Base-by-base conservation (phyloP, 2,888 invertebrate genomes). In the Brachynemurus nebulosus region DNA sequence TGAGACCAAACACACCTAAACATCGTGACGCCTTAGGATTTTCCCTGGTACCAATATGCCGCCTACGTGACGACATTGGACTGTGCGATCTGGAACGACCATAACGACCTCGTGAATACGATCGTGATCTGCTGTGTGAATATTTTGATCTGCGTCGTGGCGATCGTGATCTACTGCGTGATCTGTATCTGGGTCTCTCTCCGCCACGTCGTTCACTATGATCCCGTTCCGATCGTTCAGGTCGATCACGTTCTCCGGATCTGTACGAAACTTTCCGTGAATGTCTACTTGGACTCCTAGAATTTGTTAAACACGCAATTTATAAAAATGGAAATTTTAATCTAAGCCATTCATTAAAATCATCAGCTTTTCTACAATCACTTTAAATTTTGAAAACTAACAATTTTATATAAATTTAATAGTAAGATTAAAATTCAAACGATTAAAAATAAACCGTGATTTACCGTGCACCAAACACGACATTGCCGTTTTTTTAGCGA, bases 1-100 rank as follows among this genome's bases (percentile, higher is more conserved):
- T 93, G 45, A 97, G 69, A 3, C 96, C 96, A 64, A 97, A 97
- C 9, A 97, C 84, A 14, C 97, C 97, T 40, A 97, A 72, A 60
- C 95, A 96, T 43, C 88, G 74, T 38, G 83, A 85, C 2, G 89
- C 85, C 49, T 82, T 78, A 0, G 95, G 95, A 60, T 88, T 83
- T 56, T 91, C 89, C 64, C 86, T 70, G 59, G 81, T 85, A 50
- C 86, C 84, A 48, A 74, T 68, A 62, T 88, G 86, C 36, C 88
- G 71, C 53, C 83, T 71, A 48, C 88, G 73, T 51, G 78, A 79
- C 25, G 88, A 86, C 83, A 85, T 82, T 18, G 88, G 86, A 59
- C 86, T 86, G 59, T 80, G 77, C 48, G 83, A 79, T 64, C 77
- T 77, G 45, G 73, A 70, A 37, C 76, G 70, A 19, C 61, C 55